Base-by-base conservation (phyloP, 2,888 invertebrate species). In the Xestia ashworthii region DNA sequence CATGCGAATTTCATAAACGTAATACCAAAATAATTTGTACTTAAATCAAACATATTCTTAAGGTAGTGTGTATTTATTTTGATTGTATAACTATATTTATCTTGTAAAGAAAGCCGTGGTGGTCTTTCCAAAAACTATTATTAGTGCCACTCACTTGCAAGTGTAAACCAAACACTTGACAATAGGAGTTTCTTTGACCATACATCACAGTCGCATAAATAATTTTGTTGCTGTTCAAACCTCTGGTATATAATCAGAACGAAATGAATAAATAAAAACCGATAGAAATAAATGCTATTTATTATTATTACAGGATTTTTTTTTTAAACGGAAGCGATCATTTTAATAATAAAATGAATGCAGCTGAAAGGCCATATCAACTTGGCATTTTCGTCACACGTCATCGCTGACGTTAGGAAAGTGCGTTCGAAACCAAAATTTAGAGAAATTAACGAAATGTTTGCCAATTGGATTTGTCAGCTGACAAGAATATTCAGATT, bases 341-440 rank as follows among this genome's bases (percentile, higher is more conserved):
- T 46, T 32, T 3, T 44, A 25, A 70, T 50, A 71, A 68, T 72
- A 60, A 71, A 71, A 77, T 67, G 93, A 94, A 93, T 92, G 93
- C 89, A 91, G 38, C 82, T 84, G 86, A 90, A 86, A 90, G 93
- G 71, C 32, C n/a, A 65, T 81, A 74, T 77, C 72, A 48, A 82
- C 48, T 86, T 89, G 89, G 85, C 88, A 86, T 88, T 82, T 89
- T 85, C 32, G 71, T 82, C 89, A 86, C 88, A 95, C 95, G 95
- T 96, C 95, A 95, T 89, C 92, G 93, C 85, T 93, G 95, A 95
- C 94, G 93, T 94, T 93, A 88, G 81, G 66, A 44, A 64, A 66
- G 78, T 88, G 80, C 92, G 93, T 93, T 95, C 93, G 65, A 80
- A 91, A 90, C 38, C 5, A 44, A 64, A 46, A 32, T 19, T 3